Base-by-base conservation (phyloP, 2,113 vertebrate species). In the Nannospalax galili region DNA sequence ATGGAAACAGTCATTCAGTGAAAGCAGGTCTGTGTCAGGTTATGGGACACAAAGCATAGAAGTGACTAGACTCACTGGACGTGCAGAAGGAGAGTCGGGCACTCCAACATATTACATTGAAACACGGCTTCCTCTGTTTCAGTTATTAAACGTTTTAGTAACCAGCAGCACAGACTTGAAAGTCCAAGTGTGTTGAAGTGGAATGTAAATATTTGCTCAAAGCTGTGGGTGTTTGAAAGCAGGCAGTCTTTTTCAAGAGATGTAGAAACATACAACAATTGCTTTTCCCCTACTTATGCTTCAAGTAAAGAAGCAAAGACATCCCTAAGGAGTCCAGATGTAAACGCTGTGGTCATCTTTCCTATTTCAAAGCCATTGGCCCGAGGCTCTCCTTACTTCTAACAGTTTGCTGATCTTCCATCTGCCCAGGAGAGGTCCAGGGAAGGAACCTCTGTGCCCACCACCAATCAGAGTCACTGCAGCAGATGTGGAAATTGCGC, bases 151-250 rank as follows among this genome's bases (percentile, higher is more conserved):
- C 56, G 81, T 87, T 81, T 81, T 72, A 56, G 84, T 37, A 80
- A 81, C 30, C 48, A 94, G 62, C 35, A 88, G 75, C 73, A 78
- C 1, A 75, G 84, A 78, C 70, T 48, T 3, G 65, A 52, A 94
- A 93, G 87, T 90, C 64, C 93, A 72, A 77, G 75, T 77, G 64
- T 85, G 74, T 90, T 93, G 95, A 92, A 62, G 67, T 73, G n/a
- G 79, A 96, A 93, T 40, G 64, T 78, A 94, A 96, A 97, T 64
- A 95, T 79, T 73, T 94, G 79, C 77, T 94, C 74, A 64, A 58
- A 69, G 81, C 67, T 65, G 26, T 35, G 40, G 64, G 70, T 78
- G 64, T 93, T 24, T 90, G 93, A 93, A 94, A 94, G 80, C 62
- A 94, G 64, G 48, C 19, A 28, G 75, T 52, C 77, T 80, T 91